Evolutionary conservation across 2,113 vertebrate genomes (phyloP), one percentile per base, ranked within the genome.

Genomic region (Kryptolebias marmoratus): DNA sequence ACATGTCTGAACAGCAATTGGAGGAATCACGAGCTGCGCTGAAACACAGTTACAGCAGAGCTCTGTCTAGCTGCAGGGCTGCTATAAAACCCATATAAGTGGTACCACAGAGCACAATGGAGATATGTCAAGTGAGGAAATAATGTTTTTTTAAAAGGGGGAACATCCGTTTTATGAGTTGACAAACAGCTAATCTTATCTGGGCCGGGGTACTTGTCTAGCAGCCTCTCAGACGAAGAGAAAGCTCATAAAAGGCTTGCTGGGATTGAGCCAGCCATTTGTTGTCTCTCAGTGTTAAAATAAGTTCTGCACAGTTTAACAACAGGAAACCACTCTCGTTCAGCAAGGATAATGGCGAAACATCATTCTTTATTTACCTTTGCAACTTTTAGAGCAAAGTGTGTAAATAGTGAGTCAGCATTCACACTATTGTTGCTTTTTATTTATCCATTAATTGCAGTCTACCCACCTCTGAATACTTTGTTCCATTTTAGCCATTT

Each of bases 1-100:
- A 90, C 93, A 73, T 93, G 94, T 92, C 92, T 91, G 87, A 92
- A 91, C 94, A 93, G 83, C 83, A 77, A 79, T 71, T 68, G 31
- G 67, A 80, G 87, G 79, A 90, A 87, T 79, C 76, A 58, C 53
- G 62, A 72, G 75, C 71, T 70, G 64, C 54, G 77, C 56, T 82
- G 75, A 78, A 82, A 88, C 73, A 80, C 60, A 66, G 70, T 82
- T 60, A 16, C 32, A 12, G 63, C 66, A 69, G 68, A 62, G 64
- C 59, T 83, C 76, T 60, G 65, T 75, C 62, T 85, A n/a, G 84
- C 91, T 83, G 71, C 75, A 71, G 90, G 90, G 80, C 82, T 68
- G 68, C 77, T 56, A 72, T 85, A 82, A 87, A 91, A 81, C 79
- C 7, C 0, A 31, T 52, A 84, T 68, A 80, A 90, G 77, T 78